Evolutionary conservation across 2,113 vertebrate species (phyloP), one percentile per base, ranked within the genome.

Genomic region (Neolamprologus longior): DNA sequence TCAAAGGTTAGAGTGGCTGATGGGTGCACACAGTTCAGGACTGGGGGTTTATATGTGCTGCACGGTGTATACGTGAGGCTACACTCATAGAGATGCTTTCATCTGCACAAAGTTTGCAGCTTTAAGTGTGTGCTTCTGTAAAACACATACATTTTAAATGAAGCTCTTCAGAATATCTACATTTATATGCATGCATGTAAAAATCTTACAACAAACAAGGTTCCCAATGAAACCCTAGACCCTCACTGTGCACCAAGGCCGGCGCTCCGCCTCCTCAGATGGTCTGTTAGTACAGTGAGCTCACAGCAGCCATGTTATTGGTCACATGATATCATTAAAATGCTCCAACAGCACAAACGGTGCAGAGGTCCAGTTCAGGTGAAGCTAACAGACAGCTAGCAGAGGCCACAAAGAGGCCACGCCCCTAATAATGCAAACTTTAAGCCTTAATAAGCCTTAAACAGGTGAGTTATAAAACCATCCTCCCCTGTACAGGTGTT

Each of bases 211-310:
- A 33, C 58, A 17, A 3, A 63, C 28, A 33, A 61, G 58, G 5
- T 19, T 63, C 31, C 58, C 4, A 19, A 35, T 7, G 9, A 66
- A 19, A 66, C 1, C 6, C 61, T 19, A 66, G 31, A n/a, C 6
- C 17, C 6, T 63, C 58, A 63, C 58, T n/a, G 54, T 26, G 54
- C 5, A 19, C 15, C 58, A 63, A 35, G 11, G 0, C 58, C 1
- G 5, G 15, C 19, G 58, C 58, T 19, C 58, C 5, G 5, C 28
- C 58, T 19, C 31, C 58, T 33, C 9, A 0, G 15, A 19, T 0
- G 1, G 58, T 63, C 58, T 19, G 28, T 33, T 33, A 63, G 9
- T 0, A 24, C 53, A 55, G 53, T 26, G 11, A 55, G 0, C 2
- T 55, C 53, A 55, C 53, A 54, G 10, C 53, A 21, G 58, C 28